Evolutionary conservation across 2,888 invertebrate genomes (phyloP), one percentile per base, ranked within the genome.

Genomic region (Ceriagrion tenellum): DNA sequence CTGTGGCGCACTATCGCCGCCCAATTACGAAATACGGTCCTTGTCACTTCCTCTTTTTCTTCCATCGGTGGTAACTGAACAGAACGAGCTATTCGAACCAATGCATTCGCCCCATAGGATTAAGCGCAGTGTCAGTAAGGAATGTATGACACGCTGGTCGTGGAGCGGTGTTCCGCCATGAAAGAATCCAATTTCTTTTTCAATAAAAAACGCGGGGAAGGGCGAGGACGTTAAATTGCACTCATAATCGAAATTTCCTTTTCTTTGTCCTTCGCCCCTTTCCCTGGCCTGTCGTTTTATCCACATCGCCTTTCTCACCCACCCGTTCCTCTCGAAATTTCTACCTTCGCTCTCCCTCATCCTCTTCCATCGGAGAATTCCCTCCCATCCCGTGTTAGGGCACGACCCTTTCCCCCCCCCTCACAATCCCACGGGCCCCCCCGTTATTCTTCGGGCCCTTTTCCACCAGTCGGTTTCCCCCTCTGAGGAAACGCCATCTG

Each of bases 401-500:
- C 47, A 47, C 47, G 47, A 2, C 88, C 26, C 16, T 20, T 35
- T 47, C 88, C 0, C 16, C 88, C 40, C 20, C 55, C 55, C 55
- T n/a, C n/a, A 13, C 89, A 55, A 47, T 89, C 89, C 89, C 89
- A n/a, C 26, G 89, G 55, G 89, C 55, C 89, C 55, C 89, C 35
- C 18, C 89, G 89, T 89, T 89, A 89, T 89, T 89, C 89, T 55
- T 47, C 89, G 89, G 89, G 89, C 8, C 47, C 89, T 89, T 74
- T 63, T 40, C n/a, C 93, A 69, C 69, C 74, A 69, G 93, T 63
- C 69, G 26, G 63, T 59, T 69, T 91, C 63, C 74, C 91, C 91
- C 63, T 63, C 35, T 23, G 74, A 69, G 93, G 69, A 93, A 93
- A 93, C 93, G 74, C 93, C 93, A 93, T 93, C 93, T 93, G 93